Base-by-base conservation (phyloP, 1,140 invertebrate species). In the Episyrphus balteatus region DNA sequence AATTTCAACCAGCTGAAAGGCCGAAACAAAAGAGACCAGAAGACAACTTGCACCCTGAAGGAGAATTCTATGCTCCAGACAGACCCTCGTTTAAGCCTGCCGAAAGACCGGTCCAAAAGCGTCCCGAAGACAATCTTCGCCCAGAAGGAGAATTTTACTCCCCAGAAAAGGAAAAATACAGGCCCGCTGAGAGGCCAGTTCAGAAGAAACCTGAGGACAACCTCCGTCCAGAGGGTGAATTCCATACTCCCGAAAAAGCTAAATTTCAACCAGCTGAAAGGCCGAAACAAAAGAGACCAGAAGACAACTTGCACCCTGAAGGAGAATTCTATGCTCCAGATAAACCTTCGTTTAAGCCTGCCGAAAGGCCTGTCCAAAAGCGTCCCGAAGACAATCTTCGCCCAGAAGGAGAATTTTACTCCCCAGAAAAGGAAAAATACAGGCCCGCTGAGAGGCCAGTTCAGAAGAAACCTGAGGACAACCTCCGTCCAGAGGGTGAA, bases 391-490 rank as follows among this genome's bases (percentile, higher is more conserved):
- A 78, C 59, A 84, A 85, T 68, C 62, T 84, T 1, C 75, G 73
- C 66, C 75, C 78, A 7, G 80, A 84, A 70, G 81, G 83, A 12
- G 76, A 81, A 15, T 82, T 83, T 57, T 74, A 79, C 32, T 48
- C 61, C 18, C 72, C 71, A 17, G 60, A 65, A 17, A 61, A 61
- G 47, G 51, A 56, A 10, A 43, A 63, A 64, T 74, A 48, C 63
- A 68, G 41, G 61, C 55, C 44, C 56, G 71, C 30, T 56, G 70
- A 61, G 69, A 30, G 50, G 30, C 50, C 50, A 21, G 34, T 31
- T 5, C 50, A 47, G 43, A 40, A 46, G n/a, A 51, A 59, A 50
- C 72, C 68, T 2, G 49, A 68, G 33, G 51, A 52, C 37, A 52
- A 52, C 13, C 31, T 52, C 3, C 31, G 18, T 37, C 47, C 47